Evolutionary conservation across 2,797 vertebrate genomes (phyloP).

Genomic region (Bovichtus variegatus): DNA sequence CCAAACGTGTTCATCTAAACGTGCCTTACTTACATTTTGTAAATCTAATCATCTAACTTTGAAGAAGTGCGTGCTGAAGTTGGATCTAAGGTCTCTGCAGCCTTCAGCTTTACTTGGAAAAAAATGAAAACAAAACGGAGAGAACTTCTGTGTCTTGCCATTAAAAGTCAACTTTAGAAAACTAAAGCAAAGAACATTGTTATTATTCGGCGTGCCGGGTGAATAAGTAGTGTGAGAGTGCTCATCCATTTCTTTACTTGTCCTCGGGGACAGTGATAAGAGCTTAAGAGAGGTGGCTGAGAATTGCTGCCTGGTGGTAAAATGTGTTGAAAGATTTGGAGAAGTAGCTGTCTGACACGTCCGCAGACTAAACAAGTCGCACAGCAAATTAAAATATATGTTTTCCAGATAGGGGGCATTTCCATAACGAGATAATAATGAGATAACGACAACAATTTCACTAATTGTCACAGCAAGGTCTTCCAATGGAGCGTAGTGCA

Average conservation of each 20-base stretch:
- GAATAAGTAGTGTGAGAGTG: slow-evolving; percentile 12
- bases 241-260: slow-evolving; percentile 10
- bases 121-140: not conserved
- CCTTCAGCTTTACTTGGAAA: not conserved
- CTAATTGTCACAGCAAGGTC: not conserved
- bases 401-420: not conserved
- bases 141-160: not conserved
- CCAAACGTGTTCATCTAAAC: not conserved
- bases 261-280: slow-evolving; percentile 17
- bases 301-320: slow-evolving; percentile 3
- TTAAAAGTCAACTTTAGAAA: not conserved
- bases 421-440: not conserved
- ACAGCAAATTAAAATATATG: not conserved
- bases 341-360: slow-evolving; percentile 7
- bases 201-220: slow-evolving; percentile 7
- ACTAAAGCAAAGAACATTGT: not conserved
- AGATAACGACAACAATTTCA: not conserved
- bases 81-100: not conserved
- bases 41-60: not conserved
- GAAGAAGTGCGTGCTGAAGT: not conserved
- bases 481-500: not conserved
- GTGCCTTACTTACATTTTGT: not conserved
- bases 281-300: slow-evolving; percentile 21
- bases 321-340: slow-evolving; percentile 18
- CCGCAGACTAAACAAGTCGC: not conserved